These are phyloP conservation scores for Calyptomena viridis DNA, from an alignment of 2,113 vertebrate species.

Conservation along the genomic window DNA sequence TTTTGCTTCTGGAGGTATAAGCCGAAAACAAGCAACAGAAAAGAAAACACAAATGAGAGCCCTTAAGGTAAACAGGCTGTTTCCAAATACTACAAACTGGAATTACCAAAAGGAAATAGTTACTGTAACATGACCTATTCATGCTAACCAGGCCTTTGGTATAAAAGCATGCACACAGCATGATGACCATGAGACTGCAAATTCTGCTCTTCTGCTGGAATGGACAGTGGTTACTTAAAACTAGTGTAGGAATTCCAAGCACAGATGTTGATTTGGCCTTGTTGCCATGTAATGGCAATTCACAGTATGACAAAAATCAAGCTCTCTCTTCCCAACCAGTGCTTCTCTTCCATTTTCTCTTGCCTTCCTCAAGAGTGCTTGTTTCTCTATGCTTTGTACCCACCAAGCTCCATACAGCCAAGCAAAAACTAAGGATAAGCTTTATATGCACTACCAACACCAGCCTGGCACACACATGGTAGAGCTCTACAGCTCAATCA, in stretches of 20 bases:
- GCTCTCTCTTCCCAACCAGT: not conserved
- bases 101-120: slow-evolving; percentile 14
- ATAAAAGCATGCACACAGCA: not conserved
- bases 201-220: not conserved
- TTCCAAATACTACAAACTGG: not conserved
- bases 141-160: not conserved
- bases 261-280: not conserved
- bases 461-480: not conserved
- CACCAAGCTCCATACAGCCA: not conserved
- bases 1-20: not conserved
- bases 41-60: not conserved
- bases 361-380: not conserved
- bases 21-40: not conserved
- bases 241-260: not conserved
- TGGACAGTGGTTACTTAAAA: not conserved
- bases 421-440: not conserved
- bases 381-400: not conserved
- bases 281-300: not conserved
- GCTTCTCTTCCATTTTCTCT: not conserved
- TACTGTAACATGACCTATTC: not conserved
- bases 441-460: not conserved
- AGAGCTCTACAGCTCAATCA: not conserved
- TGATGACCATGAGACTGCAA: not conserved
- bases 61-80: not conserved
- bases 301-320: not conserved